A percentile compares a stretch with the other conserved stretches of the same genome.
Evolutionary conservation across 2,888 invertebrate species (phyloP).

Genomic region (Lymantria dispar): DNA sequence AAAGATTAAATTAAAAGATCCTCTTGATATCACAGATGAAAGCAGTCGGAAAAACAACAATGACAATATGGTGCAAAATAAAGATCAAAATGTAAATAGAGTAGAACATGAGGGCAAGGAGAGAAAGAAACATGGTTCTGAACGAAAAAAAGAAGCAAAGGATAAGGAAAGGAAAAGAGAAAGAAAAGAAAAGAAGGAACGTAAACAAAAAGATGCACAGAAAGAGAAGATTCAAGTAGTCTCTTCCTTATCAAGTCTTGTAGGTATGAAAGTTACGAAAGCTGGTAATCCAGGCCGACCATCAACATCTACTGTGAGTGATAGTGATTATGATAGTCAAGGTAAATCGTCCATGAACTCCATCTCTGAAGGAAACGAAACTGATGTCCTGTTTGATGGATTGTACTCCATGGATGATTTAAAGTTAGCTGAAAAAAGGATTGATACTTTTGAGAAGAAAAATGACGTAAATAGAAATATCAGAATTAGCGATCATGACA

Average conservation of each 20-base stretch:
- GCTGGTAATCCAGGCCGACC: conserved; percentile 6
- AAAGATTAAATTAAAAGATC: conserved; percentile 29
- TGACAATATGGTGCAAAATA: background rate
- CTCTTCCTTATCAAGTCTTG: conserved; percentile 46
- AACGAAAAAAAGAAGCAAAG: conserved; percentile 1
- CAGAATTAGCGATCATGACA: conserved; percentile 1
- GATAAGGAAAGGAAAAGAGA: conserved; percentile 14
- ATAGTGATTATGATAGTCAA: conserved; percentile 58
- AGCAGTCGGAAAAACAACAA: background rate
- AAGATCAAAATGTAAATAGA: background rate
- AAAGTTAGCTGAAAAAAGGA: conserved; percentile 45
- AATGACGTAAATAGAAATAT: conserved; percentile 1
- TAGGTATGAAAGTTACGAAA: conserved; percentile 58
- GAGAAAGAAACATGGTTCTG: background rate
- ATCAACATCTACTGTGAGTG: conserved; percentile 28
- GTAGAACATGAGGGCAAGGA: background rate
- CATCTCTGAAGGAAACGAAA: conserved; percentile 44
- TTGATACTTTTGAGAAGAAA: conserved; percentile 5
- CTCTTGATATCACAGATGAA: conserved; percentile 11
- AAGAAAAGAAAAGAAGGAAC: conserved; percentile 36
- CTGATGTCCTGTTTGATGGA: conserved; percentile 55
- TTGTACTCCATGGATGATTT: conserved; percentile 62
- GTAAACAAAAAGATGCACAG: conserved; percentile 10
- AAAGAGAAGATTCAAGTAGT: conserved; percentile 14
- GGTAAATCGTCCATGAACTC: conserved; percentile 51